Conservation (phyloP, 2,797 vertebrate genomes). For the Neosilurus mollespiculum region DNA sequence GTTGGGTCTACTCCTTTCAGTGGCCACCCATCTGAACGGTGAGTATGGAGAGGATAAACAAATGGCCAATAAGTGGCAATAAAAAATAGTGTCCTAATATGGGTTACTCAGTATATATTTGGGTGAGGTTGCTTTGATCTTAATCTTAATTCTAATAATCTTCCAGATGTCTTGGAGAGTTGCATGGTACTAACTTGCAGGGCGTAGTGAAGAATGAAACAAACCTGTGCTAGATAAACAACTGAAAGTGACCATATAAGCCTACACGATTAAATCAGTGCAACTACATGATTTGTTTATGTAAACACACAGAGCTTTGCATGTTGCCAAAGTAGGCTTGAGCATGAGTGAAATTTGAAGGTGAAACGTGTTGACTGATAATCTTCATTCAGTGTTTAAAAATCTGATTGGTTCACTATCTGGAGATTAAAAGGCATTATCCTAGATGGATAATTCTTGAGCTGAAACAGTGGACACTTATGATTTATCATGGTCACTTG, state of each 20-base stretch:
- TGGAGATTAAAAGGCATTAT: too few relatives aligned
- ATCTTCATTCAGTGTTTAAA: background rate
- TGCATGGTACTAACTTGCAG: background rate
- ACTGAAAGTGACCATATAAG: slow-evolving; percentile 11
- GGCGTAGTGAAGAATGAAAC: background rate
- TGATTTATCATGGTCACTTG: too few relatives aligned
- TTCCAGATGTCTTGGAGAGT: background rate
- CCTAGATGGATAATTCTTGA: too few relatives aligned
- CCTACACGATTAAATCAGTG: slow-evolving; percentile 6
- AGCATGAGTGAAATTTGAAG: slow-evolving; percentile 18
- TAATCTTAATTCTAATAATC: too few relatives aligned
- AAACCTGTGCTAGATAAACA: slow-evolving; percentile 17
- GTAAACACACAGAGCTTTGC: slow-evolving; percentile 10
- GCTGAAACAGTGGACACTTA: too few relatives aligned
- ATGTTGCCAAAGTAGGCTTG: slow-evolving; percentile 22
- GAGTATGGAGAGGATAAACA: background rate
- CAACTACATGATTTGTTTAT: slow-evolving; percentile 20
- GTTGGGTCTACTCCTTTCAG: background rate
- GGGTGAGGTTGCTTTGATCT: too few relatives aligned
- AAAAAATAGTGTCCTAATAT: too few relatives aligned
- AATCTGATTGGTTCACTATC: too few relatives aligned
- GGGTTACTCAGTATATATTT: background rate
- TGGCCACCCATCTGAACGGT: background rate
- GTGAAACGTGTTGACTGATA: slow-evolving; percentile 20
- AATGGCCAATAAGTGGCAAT: background rate